A percentile compares a stretch with the other conserved stretches of the same genome.
Evolutionary conservation across 2,797 vertebrate species (phyloP).

Genomic region (Anguilla pacifica): DNA sequence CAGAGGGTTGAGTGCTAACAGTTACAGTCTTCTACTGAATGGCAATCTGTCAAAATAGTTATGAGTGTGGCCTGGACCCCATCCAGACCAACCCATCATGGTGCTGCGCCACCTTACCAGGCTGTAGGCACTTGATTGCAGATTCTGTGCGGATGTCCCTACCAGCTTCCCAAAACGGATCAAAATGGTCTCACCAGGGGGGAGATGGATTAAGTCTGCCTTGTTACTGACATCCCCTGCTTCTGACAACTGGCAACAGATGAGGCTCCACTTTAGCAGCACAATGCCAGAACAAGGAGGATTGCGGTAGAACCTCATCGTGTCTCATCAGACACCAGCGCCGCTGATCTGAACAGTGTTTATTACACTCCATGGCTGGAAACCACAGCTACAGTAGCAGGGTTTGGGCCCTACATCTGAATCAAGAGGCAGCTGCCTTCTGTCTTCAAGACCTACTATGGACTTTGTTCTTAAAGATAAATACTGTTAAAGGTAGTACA

Average conservation of each 20-base stretch:
- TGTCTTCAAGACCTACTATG: neutral
- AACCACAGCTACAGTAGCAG: slow-evolving; percentile 22
- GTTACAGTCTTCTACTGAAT: slow-evolving; percentile 18
- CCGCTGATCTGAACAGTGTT: slow-evolving; percentile 66
- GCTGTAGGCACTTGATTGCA: slow-evolving; percentile 71
- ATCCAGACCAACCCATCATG: slow-evolving; percentile 35
- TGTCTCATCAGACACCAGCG: slow-evolving; percentile 72
- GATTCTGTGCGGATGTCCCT: slow-evolving; percentile 63
- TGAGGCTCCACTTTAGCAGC: slow-evolving; percentile 69
- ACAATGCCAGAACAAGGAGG: slow-evolving; percentile 52
- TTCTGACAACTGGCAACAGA: slow-evolving; percentile 74
- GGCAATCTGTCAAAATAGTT: slow-evolving; percentile 37
- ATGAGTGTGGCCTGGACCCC: slow-evolving; percentile 37
- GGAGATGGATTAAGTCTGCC: slow-evolving; percentile 76
- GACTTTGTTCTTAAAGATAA: neutral
- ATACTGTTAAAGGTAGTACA: slow-evolving; percentile 37
- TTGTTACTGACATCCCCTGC: slow-evolving; percentile 80
- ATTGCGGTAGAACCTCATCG: slow-evolving; percentile 74
- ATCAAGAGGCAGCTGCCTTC: slow-evolving; percentile 8
- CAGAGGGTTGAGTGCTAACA: slow-evolving; percentile 27
- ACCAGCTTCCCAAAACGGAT: neutral
- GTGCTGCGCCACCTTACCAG: slow-evolving; percentile 74
- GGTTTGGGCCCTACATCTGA: neutral
- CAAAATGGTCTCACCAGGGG: slow-evolving; percentile 58
- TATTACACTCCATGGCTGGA: slow-evolving; percentile 59